phyloP scores from a whole-genome alignment of 2,797 vertebrate genomes.

The Muscicapa striata region DNA sequence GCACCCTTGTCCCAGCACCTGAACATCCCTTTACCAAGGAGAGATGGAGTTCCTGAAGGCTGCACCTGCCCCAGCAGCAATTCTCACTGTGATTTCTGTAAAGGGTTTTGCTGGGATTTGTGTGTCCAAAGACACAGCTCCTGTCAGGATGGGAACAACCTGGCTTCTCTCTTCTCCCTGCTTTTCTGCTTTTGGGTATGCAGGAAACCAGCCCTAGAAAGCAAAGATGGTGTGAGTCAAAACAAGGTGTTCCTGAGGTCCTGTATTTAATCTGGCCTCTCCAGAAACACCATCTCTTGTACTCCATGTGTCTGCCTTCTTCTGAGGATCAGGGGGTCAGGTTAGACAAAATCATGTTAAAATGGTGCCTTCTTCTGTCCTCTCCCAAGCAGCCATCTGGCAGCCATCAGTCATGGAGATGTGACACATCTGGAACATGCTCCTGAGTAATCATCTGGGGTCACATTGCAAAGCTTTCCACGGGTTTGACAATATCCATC shows the following conservation, averaged over 20 bases:
- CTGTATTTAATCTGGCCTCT: not conserved
- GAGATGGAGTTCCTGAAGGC: not conserved
- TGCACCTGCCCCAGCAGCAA: accelerated
- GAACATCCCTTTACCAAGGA: accelerated
- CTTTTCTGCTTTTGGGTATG: not conserved
- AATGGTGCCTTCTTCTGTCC: not conserved
- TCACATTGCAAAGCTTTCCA: not conserved
- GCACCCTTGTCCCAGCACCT: not conserved
- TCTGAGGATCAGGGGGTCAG: not conserved
- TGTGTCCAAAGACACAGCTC: not conserved
- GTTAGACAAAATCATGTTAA: not conserved
- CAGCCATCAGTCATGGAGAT: slow-evolving; percentile 5
- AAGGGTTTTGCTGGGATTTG: not conserved
- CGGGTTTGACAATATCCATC: not conserved
- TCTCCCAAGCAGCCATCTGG: not conserved
- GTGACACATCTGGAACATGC: accelerated
- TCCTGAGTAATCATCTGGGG: not conserved
- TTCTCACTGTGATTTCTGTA: not conserved
- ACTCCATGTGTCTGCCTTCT: not conserved
- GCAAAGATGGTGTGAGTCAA: not conserved
- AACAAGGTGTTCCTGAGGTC: not conserved
- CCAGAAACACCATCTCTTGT: not conserved
- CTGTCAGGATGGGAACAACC: not conserved
- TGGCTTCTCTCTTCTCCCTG: not conserved
- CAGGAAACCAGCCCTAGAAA: not conserved